phyloP scores from a whole-genome alignment of 2,113 vertebrate species.

The Cephalopholis sonnerati region DNA sequence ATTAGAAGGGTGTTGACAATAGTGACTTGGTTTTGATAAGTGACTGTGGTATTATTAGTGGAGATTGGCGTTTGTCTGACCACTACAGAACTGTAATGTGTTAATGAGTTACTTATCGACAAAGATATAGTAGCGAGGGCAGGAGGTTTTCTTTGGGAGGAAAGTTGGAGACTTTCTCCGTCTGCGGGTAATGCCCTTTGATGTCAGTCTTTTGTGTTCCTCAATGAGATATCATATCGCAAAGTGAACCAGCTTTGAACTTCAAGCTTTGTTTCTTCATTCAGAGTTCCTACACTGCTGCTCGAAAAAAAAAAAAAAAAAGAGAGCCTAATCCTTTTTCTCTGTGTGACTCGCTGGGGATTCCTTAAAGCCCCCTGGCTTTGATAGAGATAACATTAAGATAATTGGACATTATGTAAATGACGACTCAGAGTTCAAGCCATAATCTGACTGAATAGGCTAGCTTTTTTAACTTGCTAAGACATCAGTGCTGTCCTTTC shows the following conservation, averaged over 20 bases:
- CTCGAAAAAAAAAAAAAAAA: not conserved
- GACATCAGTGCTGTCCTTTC: conserved; percentile 40
- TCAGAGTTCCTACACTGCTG: conserved; percentile 42
- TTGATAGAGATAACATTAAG: conserved; percentile 72
- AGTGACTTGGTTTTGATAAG: not conserved
- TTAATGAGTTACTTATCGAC: conserved; percentile 51
- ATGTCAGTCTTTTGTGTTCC: conserved; percentile 69
- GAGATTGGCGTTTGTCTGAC: conserved; percentile 14
- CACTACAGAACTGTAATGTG: not conserved
- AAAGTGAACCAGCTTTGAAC: conserved; percentile 72
- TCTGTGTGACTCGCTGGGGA: conserved; percentile 59
- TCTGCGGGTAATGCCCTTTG: conserved; percentile 66
- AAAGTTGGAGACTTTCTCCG: conserved; percentile 40
- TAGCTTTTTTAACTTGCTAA: conserved; percentile 49
- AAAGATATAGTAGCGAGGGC: conserved; percentile 29
- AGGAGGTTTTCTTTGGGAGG: conserved; percentile 35
- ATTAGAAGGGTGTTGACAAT: conserved; percentile 9
- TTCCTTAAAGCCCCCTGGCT: conserved; percentile 67
- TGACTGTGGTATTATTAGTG: conserved; percentile 1
- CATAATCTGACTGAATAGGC: conserved; percentile 45
- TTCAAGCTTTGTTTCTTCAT: conserved; percentile 68
- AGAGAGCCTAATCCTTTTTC: conserved; percentile 49
- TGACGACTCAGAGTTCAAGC: conserved; percentile 63
- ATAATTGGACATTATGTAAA: conserved; percentile 80
- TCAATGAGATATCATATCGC: conserved; percentile 70